Evolutionary conservation across 2,113 vertebrate genomes (phyloP).

Genomic region (Hydropotes inermis): DNA sequence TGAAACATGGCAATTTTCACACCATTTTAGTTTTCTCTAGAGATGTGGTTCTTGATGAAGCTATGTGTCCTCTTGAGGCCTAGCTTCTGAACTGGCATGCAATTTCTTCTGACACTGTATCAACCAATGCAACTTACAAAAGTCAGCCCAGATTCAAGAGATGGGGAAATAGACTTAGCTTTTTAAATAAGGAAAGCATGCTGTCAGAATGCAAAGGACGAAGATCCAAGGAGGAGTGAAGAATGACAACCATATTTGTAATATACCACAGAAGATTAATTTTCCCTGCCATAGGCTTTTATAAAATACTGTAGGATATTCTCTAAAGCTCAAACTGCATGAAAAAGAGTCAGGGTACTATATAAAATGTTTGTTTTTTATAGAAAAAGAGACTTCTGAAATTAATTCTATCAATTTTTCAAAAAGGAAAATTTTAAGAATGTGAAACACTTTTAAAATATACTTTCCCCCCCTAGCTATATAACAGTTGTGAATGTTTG

Average conservation of each 20-base stretch:
- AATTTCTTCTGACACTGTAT: neutral
- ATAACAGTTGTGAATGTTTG: slow-evolving; percentile 63
- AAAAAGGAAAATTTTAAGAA: neutral
- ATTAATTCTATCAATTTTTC: slow-evolving; percentile 56
- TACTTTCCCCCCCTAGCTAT: neutral
- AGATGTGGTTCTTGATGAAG: neutral
- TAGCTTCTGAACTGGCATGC: accelerated
- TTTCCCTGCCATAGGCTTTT: neutral
- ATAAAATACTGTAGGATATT: neutral
- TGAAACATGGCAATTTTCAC: neutral
- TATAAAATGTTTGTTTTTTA: neutral
- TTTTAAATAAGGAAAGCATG: neutral
- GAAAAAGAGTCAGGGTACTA: neutral
- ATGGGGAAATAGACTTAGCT: neutral
- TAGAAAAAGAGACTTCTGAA: neutral
- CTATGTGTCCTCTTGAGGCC: accelerated
- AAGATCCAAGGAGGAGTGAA: neutral
- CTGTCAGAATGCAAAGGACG: neutral
- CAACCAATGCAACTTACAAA: neutral
- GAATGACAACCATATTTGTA: neutral
- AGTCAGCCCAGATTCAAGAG: neutral
- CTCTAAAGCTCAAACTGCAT: neutral
- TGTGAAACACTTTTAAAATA: slow-evolving; percentile 34
- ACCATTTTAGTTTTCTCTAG: neutral
- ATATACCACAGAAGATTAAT: neutral